Evolutionary conservation across 2,888 invertebrate genomes (phyloP), one percentile per base, ranked within the genome.

Genomic region (Heliconius hortense): DNA sequence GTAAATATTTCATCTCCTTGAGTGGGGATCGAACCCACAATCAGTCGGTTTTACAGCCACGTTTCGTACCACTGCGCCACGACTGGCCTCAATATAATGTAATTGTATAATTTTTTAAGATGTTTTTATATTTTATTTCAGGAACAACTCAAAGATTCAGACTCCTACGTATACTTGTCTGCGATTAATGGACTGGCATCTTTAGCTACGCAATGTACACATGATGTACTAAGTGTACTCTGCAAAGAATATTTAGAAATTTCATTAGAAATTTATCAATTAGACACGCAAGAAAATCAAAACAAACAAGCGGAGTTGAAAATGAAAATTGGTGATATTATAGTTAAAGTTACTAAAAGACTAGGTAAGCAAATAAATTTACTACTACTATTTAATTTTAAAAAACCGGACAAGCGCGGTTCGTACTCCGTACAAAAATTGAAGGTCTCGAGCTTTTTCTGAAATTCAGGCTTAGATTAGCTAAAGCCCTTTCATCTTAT

Each of bases 151-250:
- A 96, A 95, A 84, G 95, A 98, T 82, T 90, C 95, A 18, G 98
- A 98, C 85, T 96, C 98, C 0, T 98, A 97, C 85, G 94, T 98
- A 76, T 98, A 98, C 87, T 89, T 98, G 78, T 94, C 96, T 76
- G 96, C 97, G 3, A 95, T 98, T 26, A 96, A 96, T 84, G 97
- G 97, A 1, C 88, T 98, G 69, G 95, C 96, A 13, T 94, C 96
- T 2, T 89, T 98, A 79, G 95, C 96, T 18, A 93, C 95, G 53
- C 88, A 94, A 72, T 96, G 95, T 85, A 96, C 97, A 1, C 95
- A 96, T 82, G 94, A 95, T 82, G 95, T 97, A 0, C 87, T 98
- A 56, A 95, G 95, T 78, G 87, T 95, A 31, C 88, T 98, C 39
- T 95, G 96, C 71, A 95, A 95, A 74, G 96, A 97, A 88, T 97